Evolutionary conservation across 2,888 invertebrate genomes (phyloP).

Genomic region (Tineola bisselliella): DNA sequence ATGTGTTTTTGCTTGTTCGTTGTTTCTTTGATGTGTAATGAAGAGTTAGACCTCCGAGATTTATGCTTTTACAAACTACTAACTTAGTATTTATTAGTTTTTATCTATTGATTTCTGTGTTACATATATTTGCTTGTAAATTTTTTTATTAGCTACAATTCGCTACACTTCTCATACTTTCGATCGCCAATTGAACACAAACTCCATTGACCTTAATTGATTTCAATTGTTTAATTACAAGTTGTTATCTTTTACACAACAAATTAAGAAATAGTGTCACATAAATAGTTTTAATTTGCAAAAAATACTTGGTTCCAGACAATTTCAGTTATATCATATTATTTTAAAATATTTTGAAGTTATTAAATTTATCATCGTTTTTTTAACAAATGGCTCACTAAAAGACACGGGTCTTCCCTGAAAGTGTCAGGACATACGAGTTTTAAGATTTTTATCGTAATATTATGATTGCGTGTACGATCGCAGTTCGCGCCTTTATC

Average conservation of each 20-base stretch:
- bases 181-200: conserved; percentile 16
- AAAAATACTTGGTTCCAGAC: too few relatives aligned
- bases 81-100: conserved; percentile 29
- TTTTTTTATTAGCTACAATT: too few relatives aligned
- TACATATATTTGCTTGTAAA: not conserved
- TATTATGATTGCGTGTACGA: conserved; percentile 7
- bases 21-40: conserved; percentile 16
- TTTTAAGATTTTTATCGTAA: conserved; percentile 7
- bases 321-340: too few relatives aligned
- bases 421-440: not conserved
- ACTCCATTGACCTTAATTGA: conserved; percentile 53
- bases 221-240: conserved; percentile 57
- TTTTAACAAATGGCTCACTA: not conserved
- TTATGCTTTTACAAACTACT: conserved; percentile 28
- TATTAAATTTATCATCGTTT: too few relatives aligned
- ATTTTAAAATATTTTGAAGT: too few relatives aligned
- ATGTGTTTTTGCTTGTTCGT: conserved; percentile 23
- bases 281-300: not conserved
- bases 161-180: not conserved
- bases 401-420: not conserved
- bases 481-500: not conserved
- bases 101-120: not conserved
- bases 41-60: conserved; percentile 18
- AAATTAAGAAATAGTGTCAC: conserved; percentile 15
- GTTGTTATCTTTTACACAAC: conserved; percentile 29